phyloP scores from a whole-genome alignment of 2,113 vertebrate species.

The Mandrillus leucophaeus region DNA sequence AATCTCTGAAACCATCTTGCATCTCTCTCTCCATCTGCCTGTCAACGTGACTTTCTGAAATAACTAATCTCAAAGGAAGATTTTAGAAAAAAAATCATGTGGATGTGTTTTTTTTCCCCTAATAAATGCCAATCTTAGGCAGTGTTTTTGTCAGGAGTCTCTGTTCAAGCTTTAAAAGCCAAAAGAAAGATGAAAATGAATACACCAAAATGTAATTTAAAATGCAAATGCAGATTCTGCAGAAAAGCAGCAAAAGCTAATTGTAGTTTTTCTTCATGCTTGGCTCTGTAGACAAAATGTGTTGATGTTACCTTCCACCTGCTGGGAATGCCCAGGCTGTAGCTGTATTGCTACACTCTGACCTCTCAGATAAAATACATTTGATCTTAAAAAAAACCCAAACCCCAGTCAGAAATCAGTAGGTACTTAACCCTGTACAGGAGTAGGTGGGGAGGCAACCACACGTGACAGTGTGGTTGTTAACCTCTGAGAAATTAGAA shows the following conservation, averaged over 20 bases:
- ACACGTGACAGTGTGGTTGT: background rate
- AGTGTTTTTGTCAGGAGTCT: conserved; percentile 67
- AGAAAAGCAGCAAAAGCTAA: conserved; percentile 66
- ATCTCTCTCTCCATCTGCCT: conserved; percentile 44
- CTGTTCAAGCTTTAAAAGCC: conserved; percentile 75
- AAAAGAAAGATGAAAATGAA: conserved; percentile 78
- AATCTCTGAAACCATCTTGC: conserved; percentile 66
- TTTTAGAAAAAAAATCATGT: conserved; percentile 67
- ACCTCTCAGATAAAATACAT: conserved; percentile 76
- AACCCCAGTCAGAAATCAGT: background rate
- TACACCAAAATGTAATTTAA: conserved; percentile 79
- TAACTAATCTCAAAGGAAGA: conserved; percentile 74
- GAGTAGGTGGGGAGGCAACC: background rate
- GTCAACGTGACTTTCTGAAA: conserved; percentile 63
- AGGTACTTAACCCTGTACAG: background rate
- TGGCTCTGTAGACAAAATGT: background rate
- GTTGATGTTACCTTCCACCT: conserved; percentile 54
- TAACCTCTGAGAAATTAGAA: background rate
- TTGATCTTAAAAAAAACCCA: conserved; percentile 27
- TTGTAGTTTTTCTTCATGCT: conserved; percentile 62
- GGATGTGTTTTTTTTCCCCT: background rate
- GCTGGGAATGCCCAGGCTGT: conserved; percentile 61
- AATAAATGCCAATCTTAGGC: conserved; percentile 56
- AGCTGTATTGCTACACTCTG: conserved; percentile 65
- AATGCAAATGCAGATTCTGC: conserved; percentile 82